These are phyloP conservation scores for Zapus hudsonius DNA, from an alignment of 2,113 vertebrate genomes.

Conservation along the genomic window DNA sequence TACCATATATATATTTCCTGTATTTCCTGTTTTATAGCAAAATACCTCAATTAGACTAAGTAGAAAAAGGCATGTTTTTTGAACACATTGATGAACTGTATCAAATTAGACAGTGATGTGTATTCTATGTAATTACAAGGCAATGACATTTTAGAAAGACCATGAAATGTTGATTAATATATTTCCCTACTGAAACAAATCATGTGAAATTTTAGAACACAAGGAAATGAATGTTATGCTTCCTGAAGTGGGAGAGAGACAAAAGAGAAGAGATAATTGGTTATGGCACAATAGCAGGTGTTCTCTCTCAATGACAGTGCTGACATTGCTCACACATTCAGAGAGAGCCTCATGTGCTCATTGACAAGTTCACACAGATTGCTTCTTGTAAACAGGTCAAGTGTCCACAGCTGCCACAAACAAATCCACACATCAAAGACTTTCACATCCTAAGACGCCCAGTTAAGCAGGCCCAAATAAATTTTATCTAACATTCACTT, in stretches of 20 bases:
- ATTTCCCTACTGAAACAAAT: constrained; percentile 18
- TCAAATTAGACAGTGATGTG: neutral
- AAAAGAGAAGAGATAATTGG: constrained; percentile 51
- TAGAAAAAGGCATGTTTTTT: neutral
- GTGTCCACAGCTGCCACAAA: neutral
- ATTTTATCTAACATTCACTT: constrained; percentile 49
- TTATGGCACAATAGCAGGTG: constrained; percentile 69
- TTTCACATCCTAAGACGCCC: neutral
- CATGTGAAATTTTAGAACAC: constrained; percentile 55
- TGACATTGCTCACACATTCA: constrained; percentile 36
- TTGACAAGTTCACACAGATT: constrained; percentile 9
- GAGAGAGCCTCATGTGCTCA: neutral
- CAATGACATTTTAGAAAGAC: constrained; percentile 21
- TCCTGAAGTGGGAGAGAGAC: constrained; percentile 11
- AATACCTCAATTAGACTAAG: neutral
- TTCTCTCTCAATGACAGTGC: constrained; percentile 56
- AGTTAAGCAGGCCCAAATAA: constrained; percentile 42
- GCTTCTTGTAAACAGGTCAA: constrained; percentile 58
- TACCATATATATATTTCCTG: neutral
- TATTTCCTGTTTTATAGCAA: neutral
- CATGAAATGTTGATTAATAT: neutral
- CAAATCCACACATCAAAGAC: neutral
- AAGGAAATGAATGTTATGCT: constrained; percentile 9
- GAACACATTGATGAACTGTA: neutral
- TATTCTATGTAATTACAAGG: neutral